A percentile compares a stretch with the other conserved stretches of the same genome.
phyloP scores from a whole-genome alignment of 2,797 vertebrate species.

The Lophius americanus region DNA sequence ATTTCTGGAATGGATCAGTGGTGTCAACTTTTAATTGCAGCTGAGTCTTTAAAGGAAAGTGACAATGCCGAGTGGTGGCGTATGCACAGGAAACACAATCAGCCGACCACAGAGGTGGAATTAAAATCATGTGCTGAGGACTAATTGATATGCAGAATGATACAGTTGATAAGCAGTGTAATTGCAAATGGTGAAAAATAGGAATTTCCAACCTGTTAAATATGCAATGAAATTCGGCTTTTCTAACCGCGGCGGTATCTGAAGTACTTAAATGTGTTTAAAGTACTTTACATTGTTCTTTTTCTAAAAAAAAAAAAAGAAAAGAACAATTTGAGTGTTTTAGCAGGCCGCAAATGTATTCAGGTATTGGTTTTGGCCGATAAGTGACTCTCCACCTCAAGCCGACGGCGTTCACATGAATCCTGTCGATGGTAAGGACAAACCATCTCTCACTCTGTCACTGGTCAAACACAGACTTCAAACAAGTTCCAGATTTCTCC shows the following conservation, averaged over 20 bases:
- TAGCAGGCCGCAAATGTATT: background rate
- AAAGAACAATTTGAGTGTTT: conserved; percentile 13
- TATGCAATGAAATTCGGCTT: conserved; percentile 59
- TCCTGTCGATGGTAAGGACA: background rate
- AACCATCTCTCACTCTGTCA: rapidly evolving
- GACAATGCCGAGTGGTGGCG: conserved; percentile 67
- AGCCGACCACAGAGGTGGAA: conserved; percentile 28
- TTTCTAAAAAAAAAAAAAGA: background rate
- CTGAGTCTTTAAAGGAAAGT: conserved; percentile 22
- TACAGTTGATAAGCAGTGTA: conserved; percentile 20
- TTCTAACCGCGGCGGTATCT: conserved; percentile 47
- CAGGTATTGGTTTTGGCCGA: background rate
- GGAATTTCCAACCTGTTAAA: conserved; percentile 51
- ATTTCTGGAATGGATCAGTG: conserved; percentile 34
- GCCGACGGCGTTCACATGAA: background rate
- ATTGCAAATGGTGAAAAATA: conserved; percentile 52
- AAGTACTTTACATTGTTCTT: too few relatives aligned
- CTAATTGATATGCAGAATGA: conserved; percentile 62
- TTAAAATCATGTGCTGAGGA: conserved; percentile 42
- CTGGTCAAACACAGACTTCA: background rate
- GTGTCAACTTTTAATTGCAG: conserved; percentile 34
- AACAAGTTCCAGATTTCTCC: background rate
- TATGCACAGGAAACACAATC: conserved; percentile 63
- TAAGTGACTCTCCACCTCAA: background rate
- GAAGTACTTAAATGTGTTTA: conserved; percentile 13